These are phyloP conservation scores for Papilio helenus DNA, from an alignment of 1,140 invertebrate species.

Conservation along the genomic window DNA sequence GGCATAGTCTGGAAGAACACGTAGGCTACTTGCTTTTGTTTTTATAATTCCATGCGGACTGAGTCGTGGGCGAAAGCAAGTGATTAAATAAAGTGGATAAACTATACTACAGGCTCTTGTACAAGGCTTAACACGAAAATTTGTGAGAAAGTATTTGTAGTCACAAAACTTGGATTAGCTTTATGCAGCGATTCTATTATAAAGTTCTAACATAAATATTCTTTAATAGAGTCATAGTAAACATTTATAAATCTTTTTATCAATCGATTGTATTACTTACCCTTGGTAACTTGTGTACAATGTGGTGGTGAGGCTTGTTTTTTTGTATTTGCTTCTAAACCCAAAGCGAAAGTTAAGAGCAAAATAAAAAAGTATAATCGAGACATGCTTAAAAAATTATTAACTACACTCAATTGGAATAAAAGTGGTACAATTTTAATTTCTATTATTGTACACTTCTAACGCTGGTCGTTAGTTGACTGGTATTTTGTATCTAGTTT, in stretches of 20 bases:
- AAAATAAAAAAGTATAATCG: not conserved
- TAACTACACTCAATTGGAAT: not conserved
- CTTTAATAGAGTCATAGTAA: not conserved
- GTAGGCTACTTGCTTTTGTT: too few species aligned
- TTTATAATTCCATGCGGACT: too few species aligned
- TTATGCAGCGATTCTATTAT: too few species aligned
- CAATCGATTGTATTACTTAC: constrained; percentile 43
- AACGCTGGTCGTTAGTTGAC: not conserved
- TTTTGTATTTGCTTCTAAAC: constrained; percentile 48
- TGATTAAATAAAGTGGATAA: not conserved
- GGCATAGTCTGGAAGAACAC: too few species aligned
- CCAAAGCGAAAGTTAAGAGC: not conserved
- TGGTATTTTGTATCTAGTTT: not conserved
- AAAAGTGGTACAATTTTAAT: not conserved
- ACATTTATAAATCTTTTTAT: not conserved
- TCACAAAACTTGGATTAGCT: too few species aligned
- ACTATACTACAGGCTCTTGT: too few species aligned
- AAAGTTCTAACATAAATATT: too few species aligned
- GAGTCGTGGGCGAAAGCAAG: too few species aligned
- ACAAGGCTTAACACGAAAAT: too few species aligned
- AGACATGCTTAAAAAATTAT: not conserved
- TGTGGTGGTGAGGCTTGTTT: constrained; percentile 57
- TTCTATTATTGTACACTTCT: not conserved
- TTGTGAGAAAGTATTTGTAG: too few species aligned
- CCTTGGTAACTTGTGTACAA: constrained; percentile 67